phyloP scores from a whole-genome alignment of 2,797 vertebrate species.

The Pipistrellus nathusii region DNA sequence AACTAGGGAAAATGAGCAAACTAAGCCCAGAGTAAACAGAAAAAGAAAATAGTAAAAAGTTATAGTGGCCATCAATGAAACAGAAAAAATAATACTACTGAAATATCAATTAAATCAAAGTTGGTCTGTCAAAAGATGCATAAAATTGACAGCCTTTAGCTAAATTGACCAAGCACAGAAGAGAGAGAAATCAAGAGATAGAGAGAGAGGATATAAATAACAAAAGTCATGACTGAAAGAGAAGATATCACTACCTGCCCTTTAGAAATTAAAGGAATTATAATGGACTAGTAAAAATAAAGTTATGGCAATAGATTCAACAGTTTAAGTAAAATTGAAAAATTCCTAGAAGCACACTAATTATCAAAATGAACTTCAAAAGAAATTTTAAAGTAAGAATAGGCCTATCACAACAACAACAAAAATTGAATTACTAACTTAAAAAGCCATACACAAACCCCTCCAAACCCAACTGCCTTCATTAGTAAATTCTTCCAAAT shows the following conservation, averaged over 20 bases:
- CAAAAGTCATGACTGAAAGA: neutral
- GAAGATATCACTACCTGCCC: neutral
- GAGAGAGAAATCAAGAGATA: neutral
- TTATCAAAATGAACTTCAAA: constrained; percentile 27
- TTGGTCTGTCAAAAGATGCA: neutral
- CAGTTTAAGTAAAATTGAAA: neutral
- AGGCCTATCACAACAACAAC: neutral
- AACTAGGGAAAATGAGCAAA: neutral
- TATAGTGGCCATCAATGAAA: neutral
- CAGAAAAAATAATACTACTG: neutral
- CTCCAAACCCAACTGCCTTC: neutral
- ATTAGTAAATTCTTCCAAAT: constrained; percentile 24
- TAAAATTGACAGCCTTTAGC: neutral
- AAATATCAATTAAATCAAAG: neutral
- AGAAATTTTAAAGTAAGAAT: neutral
- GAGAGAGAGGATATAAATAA: neutral
- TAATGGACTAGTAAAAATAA: neutral
- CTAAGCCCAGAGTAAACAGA: neutral
- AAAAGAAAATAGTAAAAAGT: constrained; percentile 43
- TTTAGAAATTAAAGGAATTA: constrained; percentile 39
- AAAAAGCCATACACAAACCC: neutral
- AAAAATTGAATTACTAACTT: constrained; percentile 12
- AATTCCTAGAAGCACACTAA: neutral
- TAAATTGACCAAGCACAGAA: neutral
- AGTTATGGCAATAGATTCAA: neutral